Percentiles rank a stretch among this genome's conserved stretches.
phyloP scores from a whole-genome alignment of 2,113 vertebrate genomes.

The Chrysemys picta region DNA sequence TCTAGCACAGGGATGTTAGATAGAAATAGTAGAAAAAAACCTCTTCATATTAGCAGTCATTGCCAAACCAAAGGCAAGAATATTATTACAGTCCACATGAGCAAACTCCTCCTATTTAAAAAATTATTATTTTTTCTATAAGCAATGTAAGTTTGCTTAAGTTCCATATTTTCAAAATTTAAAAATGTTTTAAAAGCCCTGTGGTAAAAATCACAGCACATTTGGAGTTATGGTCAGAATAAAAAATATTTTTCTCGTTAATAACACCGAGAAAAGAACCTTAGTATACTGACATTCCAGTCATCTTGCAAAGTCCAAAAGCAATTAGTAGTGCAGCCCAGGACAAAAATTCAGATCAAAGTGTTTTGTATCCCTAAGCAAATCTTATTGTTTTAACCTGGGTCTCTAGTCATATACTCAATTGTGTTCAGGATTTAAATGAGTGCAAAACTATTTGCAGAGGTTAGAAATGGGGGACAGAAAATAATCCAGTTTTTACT shows the following conservation, averaged over 20 bases:
- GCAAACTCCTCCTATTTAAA: neutral
- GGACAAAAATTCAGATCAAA: conserved; percentile 34
- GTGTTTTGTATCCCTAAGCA: conserved; percentile 31
- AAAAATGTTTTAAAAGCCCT: conserved; percentile 16
- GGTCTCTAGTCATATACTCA: neutral
- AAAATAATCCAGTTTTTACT: conserved; percentile 5
- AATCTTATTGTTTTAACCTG: neutral
- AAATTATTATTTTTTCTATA: neutral
- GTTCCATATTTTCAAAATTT: conserved; percentile 37
- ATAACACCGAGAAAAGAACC: conserved; percentile 61
- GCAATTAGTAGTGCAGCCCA: conserved; percentile 57
- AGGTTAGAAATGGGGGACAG: neutral
- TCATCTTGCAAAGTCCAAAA: conserved; percentile 39
- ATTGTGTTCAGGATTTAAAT: neutral
- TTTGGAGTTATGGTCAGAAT: conserved; percentile 65
- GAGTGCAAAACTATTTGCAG: conserved; percentile 34
- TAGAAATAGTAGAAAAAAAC: neutral
- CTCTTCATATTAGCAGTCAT: neutral
- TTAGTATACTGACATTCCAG: conserved; percentile 35
- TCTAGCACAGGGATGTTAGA: neutral
- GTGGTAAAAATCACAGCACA: conserved; percentile 54
- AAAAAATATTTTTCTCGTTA: conserved; percentile 46
- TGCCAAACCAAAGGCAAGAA: neutral
- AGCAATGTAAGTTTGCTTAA: conserved; percentile 23
- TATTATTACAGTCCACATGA: neutral